A percentile compares a stretch with the other conserved stretches of the same genome.
Conservation (phyloP, 2,888 invertebrate genomes). For the Xestia ashworthii region DNA sequence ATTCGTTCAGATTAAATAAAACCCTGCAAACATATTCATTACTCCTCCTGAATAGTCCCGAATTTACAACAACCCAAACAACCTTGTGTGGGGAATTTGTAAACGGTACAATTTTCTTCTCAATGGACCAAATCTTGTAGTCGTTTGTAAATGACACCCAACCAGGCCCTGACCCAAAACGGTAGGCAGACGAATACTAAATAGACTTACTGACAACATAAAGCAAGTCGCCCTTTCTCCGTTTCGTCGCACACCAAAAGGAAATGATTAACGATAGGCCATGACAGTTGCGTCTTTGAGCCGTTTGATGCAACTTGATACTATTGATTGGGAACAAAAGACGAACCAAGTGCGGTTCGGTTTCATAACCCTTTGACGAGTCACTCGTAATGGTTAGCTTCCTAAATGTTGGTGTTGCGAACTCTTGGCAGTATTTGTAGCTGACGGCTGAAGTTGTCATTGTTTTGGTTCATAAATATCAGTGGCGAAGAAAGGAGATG, state of each 20-base stretch:
- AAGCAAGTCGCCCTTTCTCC: constrained; percentile 28
- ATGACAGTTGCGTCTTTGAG: constrained; percentile 75
- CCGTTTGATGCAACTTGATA: constrained; percentile 78
- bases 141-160: constrained; percentile 12
- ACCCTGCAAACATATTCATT: neutral
- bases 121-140: neutral
- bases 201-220: constrained; percentile 31
- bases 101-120: neutral
- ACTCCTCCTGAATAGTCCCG: neutral
- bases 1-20: neutral
- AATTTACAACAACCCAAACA: neutral
- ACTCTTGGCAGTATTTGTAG: neutral
- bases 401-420: constrained; percentile 20
- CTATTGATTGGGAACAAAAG: constrained; percentile 76
- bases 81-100: neutral
- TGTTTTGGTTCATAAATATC: no score
- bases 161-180: constrained; percentile 8
- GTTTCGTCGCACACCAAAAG: constrained; percentile 61
- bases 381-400: constrained; percentile 18
- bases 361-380: constrained; percentile 54
- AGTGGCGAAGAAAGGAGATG: no score
- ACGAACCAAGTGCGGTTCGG: constrained; percentile 60
- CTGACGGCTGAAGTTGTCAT: neutral
- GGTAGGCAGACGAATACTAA: constrained; percentile 16
- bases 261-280: constrained; percentile 80